Conservation (phyloP, 2,797 vertebrate species). For the Lateolabrax maculatus region DNA sequence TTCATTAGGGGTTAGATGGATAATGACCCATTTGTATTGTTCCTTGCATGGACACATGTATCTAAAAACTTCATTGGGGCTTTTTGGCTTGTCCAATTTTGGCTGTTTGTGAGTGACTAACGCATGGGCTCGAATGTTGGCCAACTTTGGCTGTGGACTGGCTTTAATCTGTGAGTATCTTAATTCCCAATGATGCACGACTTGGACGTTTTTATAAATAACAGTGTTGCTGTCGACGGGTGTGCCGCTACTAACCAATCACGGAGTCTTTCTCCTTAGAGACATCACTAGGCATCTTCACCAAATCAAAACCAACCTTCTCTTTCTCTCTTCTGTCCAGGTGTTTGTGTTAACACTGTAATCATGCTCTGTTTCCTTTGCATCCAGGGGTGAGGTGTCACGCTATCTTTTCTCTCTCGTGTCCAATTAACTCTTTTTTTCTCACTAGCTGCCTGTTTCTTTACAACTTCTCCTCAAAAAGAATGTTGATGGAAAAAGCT, state of each 20-base stretch:
- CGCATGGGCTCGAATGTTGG: constrained; percentile 55
- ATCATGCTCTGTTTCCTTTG: constrained; percentile 40
- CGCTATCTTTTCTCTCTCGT: constrained; percentile 43
- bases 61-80: constrained; percentile 57
- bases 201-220: constrained; percentile 66
- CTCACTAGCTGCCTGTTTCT: constrained; percentile 43
- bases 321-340: constrained; percentile 37
- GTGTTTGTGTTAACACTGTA: constrained; percentile 56
- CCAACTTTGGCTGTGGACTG: constrained; percentile 59
- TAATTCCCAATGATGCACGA: constrained; percentile 49
- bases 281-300: constrained; percentile 42
- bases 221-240: constrained; percentile 64
- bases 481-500: not conserved
- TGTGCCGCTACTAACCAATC: constrained; percentile 79
- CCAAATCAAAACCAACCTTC: constrained; percentile 38
- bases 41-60: constrained; percentile 76
- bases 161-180: constrained; percentile 58
- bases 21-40: constrained; percentile 12
- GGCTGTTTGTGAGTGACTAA: constrained; percentile 77
- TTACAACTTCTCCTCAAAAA: constrained; percentile 15
- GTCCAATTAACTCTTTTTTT: constrained; percentile 55
- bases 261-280: constrained; percentile 53
- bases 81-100: constrained; percentile 49
- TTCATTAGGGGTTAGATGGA: constrained; percentile 19
- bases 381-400: constrained; percentile 44